Evolutionary conservation across 2,113 vertebrate species (phyloP).

Genomic region (Zosterops hypoxanthus): DNA sequence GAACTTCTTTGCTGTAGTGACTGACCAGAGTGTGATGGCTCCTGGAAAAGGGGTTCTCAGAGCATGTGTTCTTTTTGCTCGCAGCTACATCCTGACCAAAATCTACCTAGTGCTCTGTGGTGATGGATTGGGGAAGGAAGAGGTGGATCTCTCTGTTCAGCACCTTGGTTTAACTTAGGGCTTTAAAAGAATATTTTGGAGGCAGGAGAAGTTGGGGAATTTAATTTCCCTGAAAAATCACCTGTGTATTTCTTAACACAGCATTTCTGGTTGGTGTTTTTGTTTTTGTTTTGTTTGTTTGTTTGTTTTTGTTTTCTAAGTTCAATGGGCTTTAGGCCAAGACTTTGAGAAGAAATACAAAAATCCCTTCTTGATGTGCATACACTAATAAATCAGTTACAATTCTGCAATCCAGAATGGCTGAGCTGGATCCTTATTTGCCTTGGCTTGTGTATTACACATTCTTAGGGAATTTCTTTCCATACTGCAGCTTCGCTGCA

Average conservation of each 20-base stretch:
- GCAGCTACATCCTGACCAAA: neutral
- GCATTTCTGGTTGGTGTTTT: neutral
- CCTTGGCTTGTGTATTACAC: neutral
- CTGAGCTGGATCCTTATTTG: neutral
- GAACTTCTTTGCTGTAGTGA: rapidly evolving
- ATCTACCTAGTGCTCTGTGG: neutral
- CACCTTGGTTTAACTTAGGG: neutral
- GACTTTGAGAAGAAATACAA: neutral
- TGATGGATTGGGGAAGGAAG: neutral
- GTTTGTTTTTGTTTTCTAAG: neutral
- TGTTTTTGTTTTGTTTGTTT: neutral
- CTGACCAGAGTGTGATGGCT: rapidly evolving
- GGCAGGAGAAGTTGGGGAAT: neutral
- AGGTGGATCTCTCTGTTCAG: neutral
- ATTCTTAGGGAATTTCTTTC: neutral
- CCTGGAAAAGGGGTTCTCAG: neutral
- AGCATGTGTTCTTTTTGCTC: rapidly evolving
- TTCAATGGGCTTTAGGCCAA: neutral
- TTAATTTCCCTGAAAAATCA: neutral
- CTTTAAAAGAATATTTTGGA: neutral
- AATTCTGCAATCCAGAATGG: neutral
- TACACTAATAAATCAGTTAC: neutral
- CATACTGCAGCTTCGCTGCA: neutral
- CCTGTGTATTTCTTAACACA: neutral
- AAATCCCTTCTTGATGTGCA: neutral